Conservation (phyloP, 2,888 invertebrate genomes). For the Epinotia ramella region DNA sequence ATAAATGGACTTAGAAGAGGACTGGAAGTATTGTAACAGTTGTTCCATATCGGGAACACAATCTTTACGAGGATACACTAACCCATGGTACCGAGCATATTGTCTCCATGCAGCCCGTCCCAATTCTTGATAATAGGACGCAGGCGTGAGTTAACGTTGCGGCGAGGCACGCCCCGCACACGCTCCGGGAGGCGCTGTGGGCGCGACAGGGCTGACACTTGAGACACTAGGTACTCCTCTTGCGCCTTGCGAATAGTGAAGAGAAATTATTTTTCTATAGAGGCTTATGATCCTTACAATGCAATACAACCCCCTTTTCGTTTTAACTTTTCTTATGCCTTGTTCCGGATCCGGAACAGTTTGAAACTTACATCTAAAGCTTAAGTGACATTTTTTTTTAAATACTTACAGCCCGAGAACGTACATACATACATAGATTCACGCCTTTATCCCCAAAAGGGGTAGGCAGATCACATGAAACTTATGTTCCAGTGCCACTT, state of each 20-base stretch:
- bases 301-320: not conserved
- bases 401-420: too few relatives aligned
- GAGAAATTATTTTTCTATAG: not conserved
- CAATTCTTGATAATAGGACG: not conserved
- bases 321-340: not conserved
- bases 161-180: not conserved
- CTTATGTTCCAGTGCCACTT: too few relatives aligned
- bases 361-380: too few relatives aligned
- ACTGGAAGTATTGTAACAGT: not conserved
- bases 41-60: not conserved
- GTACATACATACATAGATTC: too few relatives aligned
- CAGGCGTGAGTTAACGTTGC: not conserved
- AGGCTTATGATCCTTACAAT: not conserved
- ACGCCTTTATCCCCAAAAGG: too few relatives aligned
- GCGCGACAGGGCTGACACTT: conserved; percentile 65
- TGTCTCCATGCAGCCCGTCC: conserved; percentile 14
- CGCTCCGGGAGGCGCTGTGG: conserved; percentile 45
- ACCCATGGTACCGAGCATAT: not conserved
- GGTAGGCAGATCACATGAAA: too few relatives aligned
- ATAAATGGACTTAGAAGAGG: not conserved
- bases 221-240: conserved; percentile 72
- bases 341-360: too few relatives aligned
- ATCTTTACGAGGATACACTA: not conserved
- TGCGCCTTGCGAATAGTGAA: conserved; percentile 59
- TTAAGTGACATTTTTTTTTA: too few relatives aligned